Base-by-base conservation (phyloP, 2,888 invertebrate species). In the Callosobruchus maculatus region DNA sequence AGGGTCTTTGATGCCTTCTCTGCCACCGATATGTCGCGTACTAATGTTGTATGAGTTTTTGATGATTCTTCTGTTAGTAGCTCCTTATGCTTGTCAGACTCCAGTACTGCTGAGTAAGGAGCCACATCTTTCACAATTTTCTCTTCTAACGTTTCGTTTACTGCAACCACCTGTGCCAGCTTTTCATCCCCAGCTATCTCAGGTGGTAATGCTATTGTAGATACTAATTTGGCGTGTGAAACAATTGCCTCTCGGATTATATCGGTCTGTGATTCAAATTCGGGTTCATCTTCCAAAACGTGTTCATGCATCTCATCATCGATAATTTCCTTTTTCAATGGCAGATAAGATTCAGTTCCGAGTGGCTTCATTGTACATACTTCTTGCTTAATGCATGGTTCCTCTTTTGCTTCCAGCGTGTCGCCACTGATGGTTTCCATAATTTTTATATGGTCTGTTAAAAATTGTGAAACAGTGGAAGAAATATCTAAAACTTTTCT, bases 221-320 rank as follows among this genome's bases (percentile, higher is more conserved):
- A 83, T 22, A 85, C 80, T 70, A 85, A 72, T 76, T 83, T 83
- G 0, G 84, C 82, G 74, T 85, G 83, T 1, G 83, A 77, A 18
- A 82, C 74, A 22, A 85, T 75, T 67, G 83, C 84, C 79, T 84
- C 82, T 76, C 81, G 81, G 26, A 85, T 80, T 21, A 83, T 80
- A 71, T 49, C 49, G 18, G 5, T 49, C 13, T 49, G 49, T 18
- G 13, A 7, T 49, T 5, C 1, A 13, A 18, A 18, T 49, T 3
- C 9, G 13, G 3, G 13, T 49, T 5, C 13, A 13, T 49, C 13
- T 13, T 13, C 13, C 49, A 18, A 7, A 7, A 49, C 13, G 13
- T 49, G 1, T 49, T 49, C 3, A 26, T 26, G 26, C 2, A 26
- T 26, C 26, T 7, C 26, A 26, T 26, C 49, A 49, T 1, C 13